Evolutionary conservation across 1,140 invertebrate species (phyloP).

Genomic region (Scaptodrosophila lebanonensis): DNA sequence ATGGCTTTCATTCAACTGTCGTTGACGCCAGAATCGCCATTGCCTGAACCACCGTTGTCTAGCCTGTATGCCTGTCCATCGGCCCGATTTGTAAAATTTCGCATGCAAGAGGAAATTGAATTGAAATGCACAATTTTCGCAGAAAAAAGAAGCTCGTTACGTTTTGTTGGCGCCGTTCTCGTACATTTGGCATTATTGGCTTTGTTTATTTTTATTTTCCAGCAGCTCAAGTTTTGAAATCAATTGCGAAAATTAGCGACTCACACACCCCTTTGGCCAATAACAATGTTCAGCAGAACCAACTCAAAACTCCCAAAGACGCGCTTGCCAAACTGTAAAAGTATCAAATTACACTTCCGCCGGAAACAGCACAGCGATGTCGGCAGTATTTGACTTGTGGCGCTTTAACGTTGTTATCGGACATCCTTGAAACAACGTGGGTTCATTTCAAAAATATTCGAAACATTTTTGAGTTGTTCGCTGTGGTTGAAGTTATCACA

Average conservation of each 20-base stretch:
- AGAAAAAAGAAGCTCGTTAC: constrained; percentile 73
- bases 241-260: constrained; percentile 67
- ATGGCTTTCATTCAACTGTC: constrained; percentile 41
- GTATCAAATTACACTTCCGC: constrained; percentile 76
- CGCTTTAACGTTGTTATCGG: constrained; percentile 62
- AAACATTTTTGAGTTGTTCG: constrained; percentile 2
- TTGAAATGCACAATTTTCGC: constrained; percentile 56
- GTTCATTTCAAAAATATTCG: constrained; percentile 55
- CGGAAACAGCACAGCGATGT: constrained; percentile 63
- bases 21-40: background rate
- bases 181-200: background rate
- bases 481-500: constrained; percentile 37
- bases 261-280: too few species aligned
- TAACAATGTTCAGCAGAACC: too few species aligned
- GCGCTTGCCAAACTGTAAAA: constrained; percentile 58
- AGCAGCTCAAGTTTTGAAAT: constrained; percentile 39
- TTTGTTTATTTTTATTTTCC: too few species aligned
- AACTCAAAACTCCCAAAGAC: too few species aligned
- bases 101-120: constrained; percentile 64
- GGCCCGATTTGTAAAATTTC: constrained; percentile 34
- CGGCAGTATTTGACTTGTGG: constrained; percentile 53
- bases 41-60: constrained; percentile 12
- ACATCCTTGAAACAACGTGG: constrained; percentile 51
- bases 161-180: constrained; percentile 34
- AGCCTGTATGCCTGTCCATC: background rate